phyloP scores from a whole-genome alignment of 2,113 vertebrate species.

The Zosterops hypoxanthus region DNA sequence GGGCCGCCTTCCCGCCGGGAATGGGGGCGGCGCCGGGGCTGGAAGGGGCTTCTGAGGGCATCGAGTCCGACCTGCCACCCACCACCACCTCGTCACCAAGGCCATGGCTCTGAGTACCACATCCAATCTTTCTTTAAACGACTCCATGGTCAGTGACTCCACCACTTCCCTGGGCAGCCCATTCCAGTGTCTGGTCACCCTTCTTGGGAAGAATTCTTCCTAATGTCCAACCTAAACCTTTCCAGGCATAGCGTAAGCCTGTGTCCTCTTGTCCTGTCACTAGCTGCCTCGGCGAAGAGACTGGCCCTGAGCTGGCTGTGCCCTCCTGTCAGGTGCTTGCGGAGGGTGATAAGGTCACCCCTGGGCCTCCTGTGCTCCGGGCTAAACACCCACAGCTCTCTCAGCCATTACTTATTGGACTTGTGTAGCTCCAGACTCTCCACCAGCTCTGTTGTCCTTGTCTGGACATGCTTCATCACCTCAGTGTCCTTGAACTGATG shows the following conservation, averaged over 20 bases:
- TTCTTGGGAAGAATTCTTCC: not conserved
- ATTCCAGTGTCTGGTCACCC: too few relatives aligned
- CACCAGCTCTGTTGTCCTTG: not conserved
- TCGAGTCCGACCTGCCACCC: fast-evolving
- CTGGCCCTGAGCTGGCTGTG: fast-evolving
- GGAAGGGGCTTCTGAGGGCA: fast-evolving
- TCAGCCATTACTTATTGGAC: not conserved
- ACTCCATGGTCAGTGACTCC: too few relatives aligned
- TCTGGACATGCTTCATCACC: not conserved
- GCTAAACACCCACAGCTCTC: fast-evolving
- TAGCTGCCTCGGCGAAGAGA: too few relatives aligned
- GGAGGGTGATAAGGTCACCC: fast-evolving
- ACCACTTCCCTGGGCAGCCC: not conserved
- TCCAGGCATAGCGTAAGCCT: not conserved
- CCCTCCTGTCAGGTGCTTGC: fast-evolving
- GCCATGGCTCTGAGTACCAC: not conserved
- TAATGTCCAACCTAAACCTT: not conserved
- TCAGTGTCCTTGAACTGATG: not conserved
- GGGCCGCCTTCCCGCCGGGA: fast-evolving
- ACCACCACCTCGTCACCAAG: not conserved
- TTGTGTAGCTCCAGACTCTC: not conserved
- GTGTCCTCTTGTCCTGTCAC: not conserved
- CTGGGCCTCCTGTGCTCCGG: not conserved
- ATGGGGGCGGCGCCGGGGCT: fast-evolving
- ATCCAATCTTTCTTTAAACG: too few relatives aligned